Conservation (phyloP, 2,797 vertebrate species). For the Halcyon badia region DNA sequence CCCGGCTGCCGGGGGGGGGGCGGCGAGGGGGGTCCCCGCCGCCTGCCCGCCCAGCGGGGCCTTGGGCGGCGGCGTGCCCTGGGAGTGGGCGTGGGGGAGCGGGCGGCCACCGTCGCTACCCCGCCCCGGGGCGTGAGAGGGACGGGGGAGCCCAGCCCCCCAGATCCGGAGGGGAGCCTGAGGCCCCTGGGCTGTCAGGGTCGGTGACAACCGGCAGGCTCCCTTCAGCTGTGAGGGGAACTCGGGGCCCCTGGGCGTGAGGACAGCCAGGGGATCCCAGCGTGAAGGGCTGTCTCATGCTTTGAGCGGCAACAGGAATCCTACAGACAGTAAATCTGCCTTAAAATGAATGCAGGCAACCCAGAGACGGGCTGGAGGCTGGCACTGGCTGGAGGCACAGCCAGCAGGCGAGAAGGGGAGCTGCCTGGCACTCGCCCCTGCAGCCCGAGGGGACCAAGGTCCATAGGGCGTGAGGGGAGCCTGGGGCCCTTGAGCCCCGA, state of each 20-base stretch:
- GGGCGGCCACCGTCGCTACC: background rate
- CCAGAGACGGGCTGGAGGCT: accelerated
- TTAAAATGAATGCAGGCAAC: background rate
- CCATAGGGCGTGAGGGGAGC: background rate
- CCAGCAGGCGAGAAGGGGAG: background rate
- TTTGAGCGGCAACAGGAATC: background rate
- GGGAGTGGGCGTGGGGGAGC: background rate
- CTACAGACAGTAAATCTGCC: background rate
- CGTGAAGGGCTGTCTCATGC: background rate
- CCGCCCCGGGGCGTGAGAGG: background rate
- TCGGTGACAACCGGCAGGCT: accelerated
- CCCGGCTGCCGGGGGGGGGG: no score
- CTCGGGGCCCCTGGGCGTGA: no score
- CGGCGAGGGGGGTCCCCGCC: no score
- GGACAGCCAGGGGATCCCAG: background rate
- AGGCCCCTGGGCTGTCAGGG: background rate
- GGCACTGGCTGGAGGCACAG: background rate
- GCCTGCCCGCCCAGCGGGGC: background rate
- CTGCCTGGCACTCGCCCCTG: background rate
- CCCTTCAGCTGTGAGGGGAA: accelerated
- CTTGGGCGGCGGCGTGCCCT: background rate
- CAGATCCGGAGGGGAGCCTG: background rate
- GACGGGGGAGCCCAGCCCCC: background rate
- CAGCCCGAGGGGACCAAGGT: background rate
- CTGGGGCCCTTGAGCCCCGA: accelerated